A percentile compares a stretch with the other conserved stretches of the same genome.
Conservation (phyloP, 2,113 vertebrate species). For the Lichenostomus cassidix region DNA sequence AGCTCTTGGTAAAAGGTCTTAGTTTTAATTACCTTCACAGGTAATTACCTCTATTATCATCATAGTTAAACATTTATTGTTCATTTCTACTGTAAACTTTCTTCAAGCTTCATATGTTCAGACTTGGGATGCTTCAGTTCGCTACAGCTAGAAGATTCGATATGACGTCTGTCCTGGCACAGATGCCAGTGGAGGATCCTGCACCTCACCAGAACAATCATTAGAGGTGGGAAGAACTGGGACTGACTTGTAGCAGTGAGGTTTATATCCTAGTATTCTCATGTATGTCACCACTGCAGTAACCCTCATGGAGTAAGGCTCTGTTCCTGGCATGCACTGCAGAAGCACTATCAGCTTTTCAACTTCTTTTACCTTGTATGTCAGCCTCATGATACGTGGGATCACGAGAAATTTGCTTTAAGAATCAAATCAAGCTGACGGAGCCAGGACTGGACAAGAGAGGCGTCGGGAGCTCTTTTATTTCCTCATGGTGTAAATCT, state of each 20-base stretch:
- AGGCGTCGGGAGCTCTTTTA: background rate
- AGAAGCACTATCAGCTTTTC: background rate
- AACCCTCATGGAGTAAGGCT: background rate
- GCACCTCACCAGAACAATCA: background rate
- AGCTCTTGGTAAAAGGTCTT: background rate
- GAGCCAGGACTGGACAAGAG: background rate
- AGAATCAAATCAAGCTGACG: background rate
- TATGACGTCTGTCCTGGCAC: background rate
- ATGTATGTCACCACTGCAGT: background rate
- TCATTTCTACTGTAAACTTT: background rate
- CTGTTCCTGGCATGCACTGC: background rate
- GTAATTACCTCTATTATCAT: background rate
- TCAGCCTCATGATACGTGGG: background rate
- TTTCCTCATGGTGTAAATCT: background rate
- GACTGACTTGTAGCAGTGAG: background rate
- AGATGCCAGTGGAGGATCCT: background rate
- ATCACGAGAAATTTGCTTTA: background rate
- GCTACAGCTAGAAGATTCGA: background rate
- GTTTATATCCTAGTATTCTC: background rate
- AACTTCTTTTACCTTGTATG: background rate
- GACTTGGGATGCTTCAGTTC: background rate
- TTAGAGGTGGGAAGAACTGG: background rate
- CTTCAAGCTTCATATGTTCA: background rate
- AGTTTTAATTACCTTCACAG: background rate
- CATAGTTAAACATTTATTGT: background rate